A percentile compares a stretch with the other conserved stretches of the same genome.
These are phyloP conservation scores for Gallirallus australis DNA, from an alignment of 2,797 vertebrate species.

Conservation along the genomic window DNA sequence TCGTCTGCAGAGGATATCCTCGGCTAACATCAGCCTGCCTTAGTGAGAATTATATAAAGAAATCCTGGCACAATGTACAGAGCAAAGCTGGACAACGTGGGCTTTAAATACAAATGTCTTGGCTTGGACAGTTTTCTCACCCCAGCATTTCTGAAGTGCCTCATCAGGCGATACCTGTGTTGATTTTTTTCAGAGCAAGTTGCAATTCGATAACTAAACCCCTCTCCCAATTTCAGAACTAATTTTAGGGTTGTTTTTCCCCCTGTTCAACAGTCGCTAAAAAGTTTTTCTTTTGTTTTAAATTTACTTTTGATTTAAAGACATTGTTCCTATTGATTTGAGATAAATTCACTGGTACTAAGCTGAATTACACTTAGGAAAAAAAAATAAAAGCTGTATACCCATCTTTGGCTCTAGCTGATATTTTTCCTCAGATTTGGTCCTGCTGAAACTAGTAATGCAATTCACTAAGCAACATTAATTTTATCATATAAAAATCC, in stretches of 20 bases:
- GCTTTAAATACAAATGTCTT: neutral
- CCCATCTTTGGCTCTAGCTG: neutral
- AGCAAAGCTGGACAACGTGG: neutral
- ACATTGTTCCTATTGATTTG: neutral
- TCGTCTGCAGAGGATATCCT: conserved; percentile 7
- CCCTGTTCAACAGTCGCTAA: neutral
- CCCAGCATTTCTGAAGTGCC: neutral
- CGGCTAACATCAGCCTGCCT: neutral
- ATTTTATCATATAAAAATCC: neutral
- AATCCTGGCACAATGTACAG: neutral
- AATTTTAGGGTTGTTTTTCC: neutral
- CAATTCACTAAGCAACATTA: neutral
- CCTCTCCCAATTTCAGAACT: neutral
- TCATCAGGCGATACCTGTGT: neutral
- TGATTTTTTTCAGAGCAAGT: neutral
- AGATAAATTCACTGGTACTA: neutral
- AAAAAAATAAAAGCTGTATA: too few relatives aligned
- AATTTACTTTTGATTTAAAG: neutral
- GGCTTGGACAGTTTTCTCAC: neutral
- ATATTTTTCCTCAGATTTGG: neutral
- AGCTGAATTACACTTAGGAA: neutral
- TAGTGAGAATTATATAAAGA: conserved; percentile 11
- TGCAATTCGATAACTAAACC: neutral
- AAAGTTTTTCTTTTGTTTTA: neutral
- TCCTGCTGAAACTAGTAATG: neutral